These are phyloP conservation scores for Pyrgilauda ruficollis DNA, from an alignment of 2,113 vertebrate genomes.

Conservation along the genomic window DNA sequence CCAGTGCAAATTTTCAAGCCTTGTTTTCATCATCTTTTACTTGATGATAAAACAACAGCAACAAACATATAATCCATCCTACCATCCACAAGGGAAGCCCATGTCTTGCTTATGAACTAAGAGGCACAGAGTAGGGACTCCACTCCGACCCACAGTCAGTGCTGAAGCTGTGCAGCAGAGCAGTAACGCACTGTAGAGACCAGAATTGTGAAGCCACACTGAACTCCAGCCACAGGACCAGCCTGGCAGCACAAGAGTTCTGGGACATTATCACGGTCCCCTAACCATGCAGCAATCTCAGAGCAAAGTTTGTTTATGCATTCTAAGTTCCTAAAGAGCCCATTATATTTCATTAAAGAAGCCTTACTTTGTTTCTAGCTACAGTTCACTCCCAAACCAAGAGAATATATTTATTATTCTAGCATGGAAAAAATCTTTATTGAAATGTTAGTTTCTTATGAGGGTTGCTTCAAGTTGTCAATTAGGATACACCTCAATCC, in stretches of 20 bases:
- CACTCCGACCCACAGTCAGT: accelerated
- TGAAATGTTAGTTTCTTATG: background rate
- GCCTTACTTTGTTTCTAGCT: background rate
- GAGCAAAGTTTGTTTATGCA: background rate
- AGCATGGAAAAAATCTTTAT: background rate
- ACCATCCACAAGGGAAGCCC: background rate
- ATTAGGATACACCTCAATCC: background rate
- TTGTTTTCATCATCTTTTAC: background rate
- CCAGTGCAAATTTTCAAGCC: background rate
- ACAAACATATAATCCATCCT: background rate
- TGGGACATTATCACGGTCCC: background rate
- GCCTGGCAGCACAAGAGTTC: background rate
- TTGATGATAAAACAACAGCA: background rate
- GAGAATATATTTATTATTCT: background rate
- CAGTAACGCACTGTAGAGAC: accelerated
- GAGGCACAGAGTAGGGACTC: background rate
- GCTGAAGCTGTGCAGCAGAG: background rate
- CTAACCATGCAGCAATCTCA: background rate
- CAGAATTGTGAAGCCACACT: background rate
- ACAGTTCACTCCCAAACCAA: background rate
- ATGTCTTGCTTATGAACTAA: background rate
- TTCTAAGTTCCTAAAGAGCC: background rate
- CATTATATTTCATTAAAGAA: background rate
- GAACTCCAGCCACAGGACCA: background rate
- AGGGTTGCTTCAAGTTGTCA: background rate